Percentiles rank a stretch among this genome's conserved stretches.
Conservation (phyloP, 1,140 invertebrate species). For the Tetragonula clypearis region DNA sequence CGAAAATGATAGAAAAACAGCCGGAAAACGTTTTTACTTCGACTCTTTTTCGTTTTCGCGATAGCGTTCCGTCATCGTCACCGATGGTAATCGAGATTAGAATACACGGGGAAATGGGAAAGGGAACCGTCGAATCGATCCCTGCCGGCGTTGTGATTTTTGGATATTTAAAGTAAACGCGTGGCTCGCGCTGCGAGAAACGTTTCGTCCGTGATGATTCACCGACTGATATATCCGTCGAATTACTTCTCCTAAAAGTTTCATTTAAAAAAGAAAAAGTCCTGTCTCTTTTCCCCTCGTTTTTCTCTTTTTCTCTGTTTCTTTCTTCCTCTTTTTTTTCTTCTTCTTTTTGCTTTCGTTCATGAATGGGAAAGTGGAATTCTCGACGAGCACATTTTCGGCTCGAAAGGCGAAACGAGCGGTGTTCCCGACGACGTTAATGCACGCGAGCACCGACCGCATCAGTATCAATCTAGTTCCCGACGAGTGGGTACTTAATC, state of each 20-base stretch:
- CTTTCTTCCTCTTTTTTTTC: no score
- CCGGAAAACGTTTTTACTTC: conserved; percentile 3
- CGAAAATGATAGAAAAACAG: conserved; percentile 23
- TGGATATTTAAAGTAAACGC: conserved; percentile 11
- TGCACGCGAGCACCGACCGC: conserved; percentile 52
- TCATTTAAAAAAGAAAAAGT: neutral
- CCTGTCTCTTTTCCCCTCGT: no score
- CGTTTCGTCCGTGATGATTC: neutral
- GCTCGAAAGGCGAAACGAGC: neutral
- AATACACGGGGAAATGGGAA: neutral
- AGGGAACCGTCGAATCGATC: neutral
- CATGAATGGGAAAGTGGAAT: neutral
- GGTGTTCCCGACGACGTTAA: conserved; percentile 56
- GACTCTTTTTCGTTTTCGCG: neutral
- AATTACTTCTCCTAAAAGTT: neutral
- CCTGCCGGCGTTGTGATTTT: neutral
- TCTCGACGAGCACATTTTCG: conserved; percentile 19
- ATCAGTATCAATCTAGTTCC: conserved; percentile 71
- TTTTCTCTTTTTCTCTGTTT: neutral
- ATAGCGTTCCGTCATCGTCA: neutral
- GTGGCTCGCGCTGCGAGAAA: neutral
- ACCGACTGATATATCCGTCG: neutral
- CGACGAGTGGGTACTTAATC: conserved; percentile 73
- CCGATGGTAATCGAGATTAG: conserved; percentile 17
- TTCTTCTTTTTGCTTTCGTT: no score